A percentile compares a stretch with the other conserved stretches of the same genome.
These are phyloP conservation scores for Trichechus manatus DNA, from an alignment of 2,113 vertebrate species.

Conservation along the genomic window DNA sequence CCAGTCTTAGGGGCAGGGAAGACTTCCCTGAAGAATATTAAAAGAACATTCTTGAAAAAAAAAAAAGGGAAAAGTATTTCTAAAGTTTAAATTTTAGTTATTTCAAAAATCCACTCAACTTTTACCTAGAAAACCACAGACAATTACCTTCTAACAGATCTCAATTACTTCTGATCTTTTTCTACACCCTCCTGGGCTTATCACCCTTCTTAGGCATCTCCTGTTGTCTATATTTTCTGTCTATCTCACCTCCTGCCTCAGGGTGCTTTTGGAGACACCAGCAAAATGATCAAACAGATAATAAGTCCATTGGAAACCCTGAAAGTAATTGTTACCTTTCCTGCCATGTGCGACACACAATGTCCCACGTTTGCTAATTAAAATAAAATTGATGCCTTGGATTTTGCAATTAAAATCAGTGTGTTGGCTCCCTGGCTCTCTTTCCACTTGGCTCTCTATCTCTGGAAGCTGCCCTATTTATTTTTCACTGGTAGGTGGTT, in stretches of 20 bases:
- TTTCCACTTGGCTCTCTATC: not conserved
- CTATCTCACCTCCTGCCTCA: not conserved
- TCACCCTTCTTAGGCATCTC: not conserved
- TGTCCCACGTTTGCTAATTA: constrained; percentile 11
- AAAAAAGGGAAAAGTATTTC: not conserved
- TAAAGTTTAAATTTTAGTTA: constrained; percentile 62
- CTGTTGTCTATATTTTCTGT: not conserved
- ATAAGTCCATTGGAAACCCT: not conserved
- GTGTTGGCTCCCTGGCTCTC: not conserved
- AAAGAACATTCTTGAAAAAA: not conserved
- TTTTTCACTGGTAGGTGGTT: not conserved
- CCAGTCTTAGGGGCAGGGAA: not conserved
- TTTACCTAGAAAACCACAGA: not conserved
- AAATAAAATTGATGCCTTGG: constrained; percentile 12
- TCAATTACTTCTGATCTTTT: not conserved
- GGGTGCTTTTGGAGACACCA: not conserved
- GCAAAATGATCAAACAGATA: constrained; percentile 39
- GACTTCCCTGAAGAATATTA: constrained; percentile 42
- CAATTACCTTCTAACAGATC: not conserved
- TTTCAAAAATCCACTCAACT: constrained; percentile 18
- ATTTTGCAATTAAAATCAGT: not conserved
- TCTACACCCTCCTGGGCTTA: not conserved
- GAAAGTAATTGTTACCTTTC: not conserved
- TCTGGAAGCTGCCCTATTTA: not conserved
- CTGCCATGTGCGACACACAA: not conserved